Conservation (phyloP, 1,140 invertebrate species). For the Drosophila ercepeae region DNA sequence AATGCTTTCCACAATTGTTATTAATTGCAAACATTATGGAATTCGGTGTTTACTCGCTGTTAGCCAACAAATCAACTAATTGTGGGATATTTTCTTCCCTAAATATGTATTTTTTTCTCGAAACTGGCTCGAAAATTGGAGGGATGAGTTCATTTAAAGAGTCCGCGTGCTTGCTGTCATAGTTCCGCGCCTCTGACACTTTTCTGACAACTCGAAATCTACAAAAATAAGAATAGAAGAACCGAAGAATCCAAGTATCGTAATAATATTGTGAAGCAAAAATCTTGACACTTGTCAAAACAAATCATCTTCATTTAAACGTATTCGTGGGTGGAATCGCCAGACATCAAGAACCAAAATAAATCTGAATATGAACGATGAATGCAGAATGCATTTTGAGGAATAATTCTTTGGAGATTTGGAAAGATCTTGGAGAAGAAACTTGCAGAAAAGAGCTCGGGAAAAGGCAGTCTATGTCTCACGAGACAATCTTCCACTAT, state of each 20-base stretch:
- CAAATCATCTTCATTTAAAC: slow-evolving; percentile 47
- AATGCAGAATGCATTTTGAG: no score
- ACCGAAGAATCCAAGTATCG: slow-evolving; percentile 22
- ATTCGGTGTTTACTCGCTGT: slow-evolving; percentile 64
- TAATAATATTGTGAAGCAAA: slow-evolving; percentile 47
- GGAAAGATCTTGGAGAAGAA: no score
- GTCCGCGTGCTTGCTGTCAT: slow-evolving; percentile 68
- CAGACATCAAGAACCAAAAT: not conserved
- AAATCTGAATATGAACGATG: not conserved
- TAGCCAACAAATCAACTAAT: slow-evolving; percentile 45
- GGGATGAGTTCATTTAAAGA: slow-evolving; percentile 35
- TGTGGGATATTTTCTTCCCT: not conserved
- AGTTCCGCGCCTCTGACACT: slow-evolving; percentile 53
- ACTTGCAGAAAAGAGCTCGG: no score
- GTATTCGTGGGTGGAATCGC: not conserved
- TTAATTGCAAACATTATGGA: slow-evolving; percentile 76
- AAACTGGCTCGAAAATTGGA: slow-evolving; percentile 34
- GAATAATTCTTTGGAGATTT: not conserved
- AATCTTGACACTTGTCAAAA: slow-evolving; percentile 53
- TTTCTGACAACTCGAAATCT: slow-evolving; percentile 37
- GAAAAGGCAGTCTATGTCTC: no score
- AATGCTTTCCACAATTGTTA: slow-evolving; percentile 55
- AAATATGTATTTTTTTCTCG: not conserved
- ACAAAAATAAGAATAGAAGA: not conserved
- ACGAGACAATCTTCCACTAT: slow-evolving; percentile 11